Evolutionary conservation across 2,797 vertebrate genomes (phyloP).

Genomic region (Nannoperca obscura): DNA sequence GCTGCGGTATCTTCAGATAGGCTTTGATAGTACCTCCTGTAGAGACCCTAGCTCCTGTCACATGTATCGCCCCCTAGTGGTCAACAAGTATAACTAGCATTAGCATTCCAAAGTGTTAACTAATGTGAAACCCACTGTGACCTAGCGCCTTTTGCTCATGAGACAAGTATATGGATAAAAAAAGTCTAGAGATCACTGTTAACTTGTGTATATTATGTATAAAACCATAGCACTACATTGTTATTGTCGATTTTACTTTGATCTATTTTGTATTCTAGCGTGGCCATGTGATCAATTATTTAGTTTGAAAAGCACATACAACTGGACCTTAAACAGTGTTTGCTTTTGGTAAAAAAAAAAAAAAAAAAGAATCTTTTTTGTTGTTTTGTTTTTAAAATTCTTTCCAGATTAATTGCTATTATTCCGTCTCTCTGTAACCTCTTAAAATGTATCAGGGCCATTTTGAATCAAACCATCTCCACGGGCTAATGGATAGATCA

Average conservation of each 20-base stretch:
- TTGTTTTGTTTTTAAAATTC: slow-evolving; percentile 23
- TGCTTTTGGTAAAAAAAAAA: slow-evolving; percentile 51
- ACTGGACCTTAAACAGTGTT: slow-evolving; percentile 68
- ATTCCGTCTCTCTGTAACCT: slow-evolving; percentile 59
- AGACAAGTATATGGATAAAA: slow-evolving; percentile 72
- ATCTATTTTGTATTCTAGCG: slow-evolving; percentile 79
- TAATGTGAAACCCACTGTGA: slow-evolving; percentile 80
- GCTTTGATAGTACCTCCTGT: slow-evolving; percentile 63
- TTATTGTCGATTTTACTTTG: slow-evolving; percentile 74
- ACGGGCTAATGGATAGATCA: slow-evolving; percentile 26
- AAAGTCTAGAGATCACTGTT: slow-evolving; percentile 78
- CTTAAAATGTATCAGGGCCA: slow-evolving; percentile 54
- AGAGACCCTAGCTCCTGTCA: slow-evolving; percentile 62
- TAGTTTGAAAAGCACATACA: slow-evolving; percentile 65
- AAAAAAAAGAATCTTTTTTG: slow-evolving; percentile 7
- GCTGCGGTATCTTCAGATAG: slow-evolving; percentile 36
- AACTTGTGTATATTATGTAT: slow-evolving; percentile 85
- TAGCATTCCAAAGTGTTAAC: slow-evolving; percentile 73
- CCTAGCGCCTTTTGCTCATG: slow-evolving; percentile 75
- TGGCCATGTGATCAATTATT: slow-evolving; percentile 79
- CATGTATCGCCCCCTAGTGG: slow-evolving; percentile 58
- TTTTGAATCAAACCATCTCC: slow-evolving; percentile 57
- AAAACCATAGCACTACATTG: slow-evolving; percentile 82
- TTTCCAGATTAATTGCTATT: slow-evolving; percentile 48
- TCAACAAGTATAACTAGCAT: slow-evolving; percentile 71